A percentile compares a stretch with the other conserved stretches of the same genome.
These are phyloP conservation scores for Anomalospiza imberbis DNA, from an alignment of 2,797 vertebrate species.

Conservation along the genomic window DNA sequence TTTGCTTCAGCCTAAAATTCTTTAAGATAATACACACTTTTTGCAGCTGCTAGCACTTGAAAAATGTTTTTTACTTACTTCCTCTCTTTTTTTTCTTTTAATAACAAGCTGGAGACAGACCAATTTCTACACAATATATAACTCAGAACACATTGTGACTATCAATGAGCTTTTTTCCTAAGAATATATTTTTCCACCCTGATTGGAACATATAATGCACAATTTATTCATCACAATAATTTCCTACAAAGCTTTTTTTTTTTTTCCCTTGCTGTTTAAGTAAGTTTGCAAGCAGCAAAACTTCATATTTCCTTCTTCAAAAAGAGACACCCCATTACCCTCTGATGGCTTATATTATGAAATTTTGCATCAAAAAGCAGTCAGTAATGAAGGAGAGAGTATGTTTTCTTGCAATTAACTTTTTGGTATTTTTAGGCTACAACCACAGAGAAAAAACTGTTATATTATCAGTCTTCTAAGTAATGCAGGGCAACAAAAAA, in stretches of 20 bases:
- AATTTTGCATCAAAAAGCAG: neutral
- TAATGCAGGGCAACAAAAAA: neutral
- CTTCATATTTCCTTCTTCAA: neutral
- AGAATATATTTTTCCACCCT: neutral
- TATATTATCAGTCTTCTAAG: neutral
- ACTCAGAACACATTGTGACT: neutral
- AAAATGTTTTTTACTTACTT: slow-evolving; percentile 14
- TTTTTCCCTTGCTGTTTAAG: neutral
- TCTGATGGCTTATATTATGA: neutral
- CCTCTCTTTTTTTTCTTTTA: neutral
- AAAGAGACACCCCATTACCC: rapidly evolving
- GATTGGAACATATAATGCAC: neutral
- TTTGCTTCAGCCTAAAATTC: slow-evolving; percentile 10
- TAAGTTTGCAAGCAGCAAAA: neutral
- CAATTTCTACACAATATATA: slow-evolving; percentile 14
- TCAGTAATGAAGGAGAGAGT: neutral
- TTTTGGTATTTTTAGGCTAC: neutral
- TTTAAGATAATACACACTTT: neutral
- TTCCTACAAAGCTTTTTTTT: neutral
- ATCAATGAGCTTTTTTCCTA: neutral
- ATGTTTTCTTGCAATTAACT: neutral
- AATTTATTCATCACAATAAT: neutral
- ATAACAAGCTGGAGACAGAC: slow-evolving; percentile 25
- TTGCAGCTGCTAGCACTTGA: slow-evolving; percentile 46
- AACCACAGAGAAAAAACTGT: rapidly evolving